Percentiles rank a stretch among this genome's conserved stretches.
Evolutionary conservation across 2,888 invertebrate genomes (phyloP).

Genomic region (Pachycephus smyrnensis): DNA sequence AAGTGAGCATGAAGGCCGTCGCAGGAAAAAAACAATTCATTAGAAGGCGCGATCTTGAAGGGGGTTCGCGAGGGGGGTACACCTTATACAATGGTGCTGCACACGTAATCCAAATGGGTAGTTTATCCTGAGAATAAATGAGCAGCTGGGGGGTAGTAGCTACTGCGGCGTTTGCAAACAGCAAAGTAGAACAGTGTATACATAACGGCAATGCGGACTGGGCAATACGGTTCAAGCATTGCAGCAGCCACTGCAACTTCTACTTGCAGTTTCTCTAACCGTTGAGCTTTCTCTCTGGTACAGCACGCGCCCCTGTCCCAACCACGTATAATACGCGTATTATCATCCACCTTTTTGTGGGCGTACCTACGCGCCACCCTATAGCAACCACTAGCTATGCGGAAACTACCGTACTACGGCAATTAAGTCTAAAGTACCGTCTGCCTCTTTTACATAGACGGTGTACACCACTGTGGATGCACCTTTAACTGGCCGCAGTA

Average conservation of each 20-base stretch:
- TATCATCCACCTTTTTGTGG: background rate
- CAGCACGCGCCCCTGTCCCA: background rate
- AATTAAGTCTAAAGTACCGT: constrained; percentile 45
- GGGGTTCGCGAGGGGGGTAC: background rate
- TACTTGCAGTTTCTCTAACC: background rate
- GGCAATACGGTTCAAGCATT: constrained; percentile 10
- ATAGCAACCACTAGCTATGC: no score
- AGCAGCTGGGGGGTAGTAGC: constrained; percentile 33
- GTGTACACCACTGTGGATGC: no score
- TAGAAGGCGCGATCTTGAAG: background rate
- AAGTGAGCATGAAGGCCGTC: no score
- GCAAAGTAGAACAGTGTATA: constrained; percentile 32
- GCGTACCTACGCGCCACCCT: background rate
- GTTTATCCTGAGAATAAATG: constrained; percentile 47
- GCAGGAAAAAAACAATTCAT: background rate
- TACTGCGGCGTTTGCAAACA: constrained; percentile 25
- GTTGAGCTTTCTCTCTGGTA: background rate
- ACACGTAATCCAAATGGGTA: constrained; percentile 19
- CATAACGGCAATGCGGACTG: constrained; percentile 42
- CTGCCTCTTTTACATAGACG: constrained; percentile 45
- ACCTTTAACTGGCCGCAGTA: constrained; percentile 26
- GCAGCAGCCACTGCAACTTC: constrained; percentile 1
- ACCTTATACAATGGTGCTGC: background rate
- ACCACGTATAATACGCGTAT: background rate
- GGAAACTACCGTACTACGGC: constrained; percentile 21